Conservation (phyloP, 2,797 vertebrate genomes). For the Leuciscus waleckii region DNA sequence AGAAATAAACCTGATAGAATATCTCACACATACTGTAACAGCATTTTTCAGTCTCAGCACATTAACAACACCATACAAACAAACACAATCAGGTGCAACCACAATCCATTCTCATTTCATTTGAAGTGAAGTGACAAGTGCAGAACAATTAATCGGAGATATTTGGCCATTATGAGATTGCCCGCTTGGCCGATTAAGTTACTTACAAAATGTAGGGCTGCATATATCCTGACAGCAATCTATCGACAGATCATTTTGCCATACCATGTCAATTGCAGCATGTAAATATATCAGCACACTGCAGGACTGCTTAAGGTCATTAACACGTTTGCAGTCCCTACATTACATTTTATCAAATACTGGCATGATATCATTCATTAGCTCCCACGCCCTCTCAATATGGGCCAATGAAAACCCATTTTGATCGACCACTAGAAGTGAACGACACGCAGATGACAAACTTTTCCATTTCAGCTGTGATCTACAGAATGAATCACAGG, state of each 20-base stretch:
- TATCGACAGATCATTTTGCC: background rate
- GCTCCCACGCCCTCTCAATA: background rate
- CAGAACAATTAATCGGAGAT: background rate
- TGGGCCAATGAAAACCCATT: background rate
- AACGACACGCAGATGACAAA: background rate
- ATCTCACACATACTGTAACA: background rate
- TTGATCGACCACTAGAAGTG: background rate
- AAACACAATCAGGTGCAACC: constrained; percentile 39
- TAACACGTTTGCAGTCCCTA: background rate
- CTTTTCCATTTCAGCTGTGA: background rate
- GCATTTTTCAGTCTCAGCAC: background rate
- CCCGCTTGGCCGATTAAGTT: background rate
- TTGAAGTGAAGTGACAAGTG: background rate
- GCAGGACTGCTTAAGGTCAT: background rate
- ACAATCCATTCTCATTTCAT: constrained; percentile 10
- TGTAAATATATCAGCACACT: background rate
- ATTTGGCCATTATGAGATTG: background rate
- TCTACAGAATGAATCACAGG: constrained; percentile 20
- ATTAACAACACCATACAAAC: background rate
- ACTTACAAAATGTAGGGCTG: background rate
- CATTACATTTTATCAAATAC: background rate
- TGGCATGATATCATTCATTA: background rate
- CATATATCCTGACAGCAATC: background rate
- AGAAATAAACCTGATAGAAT: constrained; percentile 56
- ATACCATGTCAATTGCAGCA: background rate